These are phyloP conservation scores for Globodera rostochiensis DNA, from an alignment of 1,140 invertebrate genomes.

Conservation along the genomic window DNA sequence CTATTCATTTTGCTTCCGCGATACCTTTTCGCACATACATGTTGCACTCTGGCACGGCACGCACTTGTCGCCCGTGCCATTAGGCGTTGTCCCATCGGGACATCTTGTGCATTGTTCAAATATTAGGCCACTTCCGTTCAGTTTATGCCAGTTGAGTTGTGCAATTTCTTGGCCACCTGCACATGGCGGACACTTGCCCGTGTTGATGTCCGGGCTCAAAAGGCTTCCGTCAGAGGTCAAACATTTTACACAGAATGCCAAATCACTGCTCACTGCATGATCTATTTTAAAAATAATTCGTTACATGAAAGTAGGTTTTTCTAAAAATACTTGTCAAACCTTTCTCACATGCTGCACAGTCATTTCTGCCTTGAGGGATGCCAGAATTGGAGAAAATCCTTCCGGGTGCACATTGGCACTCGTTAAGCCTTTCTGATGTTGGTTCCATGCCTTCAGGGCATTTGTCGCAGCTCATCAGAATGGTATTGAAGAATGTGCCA, in stretches of 20 bases:
- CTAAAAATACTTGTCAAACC: not conserved
- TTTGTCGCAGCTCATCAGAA: not conserved
- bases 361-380: not conserved
- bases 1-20: slow-evolving; percentile 26
- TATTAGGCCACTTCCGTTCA: not conserved
- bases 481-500: not conserved
- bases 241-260: slow-evolving; percentile 22
- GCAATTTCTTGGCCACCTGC: slow-evolving; percentile 1
- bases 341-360: not conserved
- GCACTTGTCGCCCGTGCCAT: slow-evolving; percentile 13
- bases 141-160: slow-evolving; percentile 3
- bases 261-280: slow-evolving; percentile 9
- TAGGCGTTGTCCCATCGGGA: slow-evolving; percentile 24
- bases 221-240: slow-evolving; percentile 2
- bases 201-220: not conserved
- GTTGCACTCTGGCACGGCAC: slow-evolving; percentile 35
- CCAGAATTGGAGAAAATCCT: not conserved
- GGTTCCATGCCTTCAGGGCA: slow-evolving; percentile 4
- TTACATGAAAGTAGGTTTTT: no score
- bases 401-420: not conserved
- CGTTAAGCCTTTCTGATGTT: not conserved
- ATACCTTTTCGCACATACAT: slow-evolving; percentile 40
- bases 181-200: slow-evolving; percentile 24
- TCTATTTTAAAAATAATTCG: not conserved
- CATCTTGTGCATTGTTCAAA: slow-evolving; percentile 33